A percentile compares a stretch with the other conserved stretches of the same genome.
Evolutionary conservation across 2,888 invertebrate species (phyloP).

Genomic region (Phyto melanocephala): DNA sequence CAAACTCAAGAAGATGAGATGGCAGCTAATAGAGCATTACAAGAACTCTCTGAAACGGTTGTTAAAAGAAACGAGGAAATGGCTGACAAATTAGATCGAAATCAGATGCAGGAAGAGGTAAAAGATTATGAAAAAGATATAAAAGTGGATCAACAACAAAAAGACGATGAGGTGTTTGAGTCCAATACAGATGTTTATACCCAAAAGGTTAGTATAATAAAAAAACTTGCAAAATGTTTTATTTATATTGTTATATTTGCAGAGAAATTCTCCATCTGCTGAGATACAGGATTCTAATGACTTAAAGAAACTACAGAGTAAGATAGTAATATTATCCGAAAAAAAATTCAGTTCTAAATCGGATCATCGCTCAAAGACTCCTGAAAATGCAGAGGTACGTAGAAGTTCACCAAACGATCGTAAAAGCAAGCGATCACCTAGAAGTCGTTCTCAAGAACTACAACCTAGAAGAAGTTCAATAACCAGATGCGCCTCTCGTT

Average conservation of each 20-base stretch:
- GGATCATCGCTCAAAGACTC: background rate
- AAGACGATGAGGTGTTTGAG: constrained; percentile 36
- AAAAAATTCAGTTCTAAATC: constrained; percentile 16
- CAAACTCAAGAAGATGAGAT: background rate
- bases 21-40: background rate
- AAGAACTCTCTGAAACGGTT: background rate
- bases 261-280: background rate
- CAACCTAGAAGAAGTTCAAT: constrained; percentile 38
- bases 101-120: background rate
- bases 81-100: background rate
- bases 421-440: background rate
- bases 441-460: constrained; percentile 31
- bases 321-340: background rate
- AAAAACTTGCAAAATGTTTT: too few species aligned
- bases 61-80: background rate
- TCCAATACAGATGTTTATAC: background rate
- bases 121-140: background rate
- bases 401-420: background rate
- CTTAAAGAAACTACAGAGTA: background rate
- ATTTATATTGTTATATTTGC: background rate
- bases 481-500: constrained; percentile 27
- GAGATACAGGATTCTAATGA: background rate
- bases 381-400: background rate
- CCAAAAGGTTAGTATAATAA: constrained; percentile 10
- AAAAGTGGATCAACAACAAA: background rate